A percentile compares a stretch with the other conserved stretches of the same genome.
phyloP scores from a whole-genome alignment of 2,888 invertebrate species.

The Pterostichus madidus region DNA sequence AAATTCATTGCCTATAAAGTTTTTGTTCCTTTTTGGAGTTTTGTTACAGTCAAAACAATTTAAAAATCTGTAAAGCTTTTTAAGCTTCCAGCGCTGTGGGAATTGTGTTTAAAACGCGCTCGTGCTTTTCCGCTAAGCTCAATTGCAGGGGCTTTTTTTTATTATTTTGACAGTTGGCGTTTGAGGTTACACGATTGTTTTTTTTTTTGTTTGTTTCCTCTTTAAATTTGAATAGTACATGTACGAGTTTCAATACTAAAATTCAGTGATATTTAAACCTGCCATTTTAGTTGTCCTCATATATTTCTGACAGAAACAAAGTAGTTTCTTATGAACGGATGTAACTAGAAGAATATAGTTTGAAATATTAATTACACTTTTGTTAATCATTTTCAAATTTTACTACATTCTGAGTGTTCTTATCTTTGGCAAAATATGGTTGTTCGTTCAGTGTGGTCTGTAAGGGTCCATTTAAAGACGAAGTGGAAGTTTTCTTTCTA shows the following conservation, averaged over 20 bases:
- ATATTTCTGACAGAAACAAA: too few species aligned
- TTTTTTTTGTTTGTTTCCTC: neutral
- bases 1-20: constrained; percentile 27
- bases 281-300: too few species aligned
- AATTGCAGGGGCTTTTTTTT: constrained; percentile 57
- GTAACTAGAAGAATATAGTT: too few species aligned
- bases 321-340: too few species aligned
- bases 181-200: neutral
- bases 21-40: constrained; percentile 22
- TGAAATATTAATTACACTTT: too few species aligned
- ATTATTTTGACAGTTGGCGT: constrained; percentile 52
- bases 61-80: constrained; percentile 57
- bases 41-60: constrained; percentile 40
- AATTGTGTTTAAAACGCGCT: constrained; percentile 73
- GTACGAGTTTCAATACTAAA: too few species aligned
- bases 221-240: neutral
- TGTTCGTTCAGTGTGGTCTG: too few species aligned
- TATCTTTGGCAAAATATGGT: neutral
- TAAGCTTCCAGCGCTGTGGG: constrained; percentile 69
- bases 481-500: too few species aligned
- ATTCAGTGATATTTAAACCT: too few species aligned
- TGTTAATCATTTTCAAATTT: too few species aligned
- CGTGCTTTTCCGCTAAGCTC: constrained; percentile 53
- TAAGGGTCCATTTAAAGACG: too few species aligned
- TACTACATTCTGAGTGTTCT: neutral